Base-by-base conservation (phyloP, 1,140 invertebrate species). In the Zophobas morio region DNA sequence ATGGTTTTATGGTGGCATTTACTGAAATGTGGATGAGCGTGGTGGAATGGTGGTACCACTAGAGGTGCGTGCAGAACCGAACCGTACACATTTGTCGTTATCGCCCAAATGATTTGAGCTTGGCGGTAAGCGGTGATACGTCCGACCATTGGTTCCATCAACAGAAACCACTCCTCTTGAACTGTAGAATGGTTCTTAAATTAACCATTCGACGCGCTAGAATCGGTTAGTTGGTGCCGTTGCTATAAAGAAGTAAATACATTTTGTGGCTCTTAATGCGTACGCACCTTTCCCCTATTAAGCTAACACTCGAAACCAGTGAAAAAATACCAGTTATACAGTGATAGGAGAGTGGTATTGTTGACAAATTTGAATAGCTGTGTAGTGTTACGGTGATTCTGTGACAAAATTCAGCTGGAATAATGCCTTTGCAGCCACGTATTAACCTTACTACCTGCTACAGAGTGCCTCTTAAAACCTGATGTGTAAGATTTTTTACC, bases 161-260 rank as follows among this genome's bases (percentile, higher is more conserved):
- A 47, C 34, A 6, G 5, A 35, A 75, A 77, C 78, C 76, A 80
- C 79, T 75, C 79, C 79, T 75, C 73, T 74, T 80, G 73, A 78
- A 77, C 73, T 56, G 54, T 39, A 70, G 72, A 80, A 76, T 80
- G 74, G 79, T 81, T 81, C 78, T 54, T 77, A 37, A 79, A 78
- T 66, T 78, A 75, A 70, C 79, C 79, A 81, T 79, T 81, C 70
- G 79, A 56, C 51, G 77, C 79, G 79, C 75, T 79, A 71, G 74
- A 63, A 77, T 81, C 79, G 79, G 66, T 76, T 80, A 72, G 63
- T 76, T 53, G 51, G 74, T 76, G 75, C 79, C 77, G 77, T 79
- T 79, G 79, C 77, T 77, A 75, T 76, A 51, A 40, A 71, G 42
- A 47, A 42, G 74, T 75, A 46, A 76, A 56, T 79, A 74, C 75